Evolutionary conservation across 2,113 vertebrate genomes (phyloP), one percentile per base, ranked within the genome.

Genomic region (Lophotis ruficrista): DNA sequence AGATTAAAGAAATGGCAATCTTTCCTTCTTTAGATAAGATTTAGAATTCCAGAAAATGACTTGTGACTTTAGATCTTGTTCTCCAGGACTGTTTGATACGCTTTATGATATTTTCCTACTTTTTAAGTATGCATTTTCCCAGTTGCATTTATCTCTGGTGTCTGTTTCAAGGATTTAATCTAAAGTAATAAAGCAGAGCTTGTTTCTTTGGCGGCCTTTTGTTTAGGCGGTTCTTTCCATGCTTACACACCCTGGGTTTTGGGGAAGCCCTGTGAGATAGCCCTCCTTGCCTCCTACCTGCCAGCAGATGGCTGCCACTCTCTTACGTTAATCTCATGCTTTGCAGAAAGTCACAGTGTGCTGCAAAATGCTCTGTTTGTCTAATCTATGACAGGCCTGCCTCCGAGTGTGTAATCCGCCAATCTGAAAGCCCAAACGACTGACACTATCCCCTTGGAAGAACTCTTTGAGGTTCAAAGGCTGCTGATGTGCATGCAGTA

Each of bases 1-100:
- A 97, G 96, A 98, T 97, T 97, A 98, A 98, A 98, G 96, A 90
- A 95, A 96, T 0, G 35, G 87, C 80, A 54, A 61, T 68, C 66
- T 71, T 41, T 93, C 65, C 86, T 92, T 88, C 91, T 61, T 86
- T 81, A 91, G 84, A 90, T 90, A 93, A 96, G 92, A 79, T 53
- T 62, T 73, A 89, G 95, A 97, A 95, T 57, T 57, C 41, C 35
- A 60, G 78, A 94, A 94, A 87, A 79, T 16, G 6, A n/a, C 47
- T 47, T 53, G 14, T 51, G 72, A 56, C 71, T 88, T 93, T 22
- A 54, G 75, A 88, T 68, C 71, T 93, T 2, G 0, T 62, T 87
- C 60, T 62, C 13, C 25, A 7, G 43, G 38, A 64, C 69, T 10
- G 12, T 84, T 93, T 90, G 93, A 94, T 92, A 50, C 41, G 22